A percentile compares a stretch with the other conserved stretches of the same genome.
These are phyloP conservation scores for Trichogramma evanescens DNA, from an alignment of 2,888 invertebrate species.

Conservation along the genomic window DNA sequence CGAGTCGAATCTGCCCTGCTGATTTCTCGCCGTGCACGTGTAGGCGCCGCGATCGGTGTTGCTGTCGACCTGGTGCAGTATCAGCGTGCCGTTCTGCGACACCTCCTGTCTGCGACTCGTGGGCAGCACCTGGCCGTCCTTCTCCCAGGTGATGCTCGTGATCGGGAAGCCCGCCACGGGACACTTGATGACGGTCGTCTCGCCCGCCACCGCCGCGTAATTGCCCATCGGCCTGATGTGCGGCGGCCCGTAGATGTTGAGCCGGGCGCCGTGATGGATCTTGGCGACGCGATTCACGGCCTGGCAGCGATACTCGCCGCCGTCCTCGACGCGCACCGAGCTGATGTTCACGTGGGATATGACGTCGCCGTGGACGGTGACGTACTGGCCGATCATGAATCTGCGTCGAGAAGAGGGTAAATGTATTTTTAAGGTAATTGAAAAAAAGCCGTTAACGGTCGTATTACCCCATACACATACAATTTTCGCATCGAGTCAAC, in stretches of 20 bases:
- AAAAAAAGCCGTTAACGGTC: not conserved
- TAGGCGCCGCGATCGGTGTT: conserved; percentile 82
- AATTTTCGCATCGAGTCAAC: too few species aligned
- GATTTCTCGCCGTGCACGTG: conserved; percentile 81
- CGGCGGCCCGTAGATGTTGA: conserved; percentile 82
- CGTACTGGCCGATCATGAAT: conserved; percentile 85
- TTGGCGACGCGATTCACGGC: conserved; percentile 77
- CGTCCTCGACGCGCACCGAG: conserved; percentile 80
- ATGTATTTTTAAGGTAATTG: not conserved
- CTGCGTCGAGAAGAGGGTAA: conserved; percentile 44
- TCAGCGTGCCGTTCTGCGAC: conserved; percentile 78
- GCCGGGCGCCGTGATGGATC: conserved; percentile 73
- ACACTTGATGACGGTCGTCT: conserved; percentile 77
- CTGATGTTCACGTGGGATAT: conserved; percentile 89
- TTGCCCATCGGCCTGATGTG: conserved; percentile 83
- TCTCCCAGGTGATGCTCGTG: conserved; percentile 81
- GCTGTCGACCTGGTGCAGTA: conserved; percentile 78
- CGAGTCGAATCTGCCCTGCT: conserved; percentile 72
- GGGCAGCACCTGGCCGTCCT: conserved; percentile 79
- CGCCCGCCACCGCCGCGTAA: conserved; percentile 80
- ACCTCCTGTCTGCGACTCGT: conserved; percentile 81
- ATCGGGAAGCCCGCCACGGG: conserved; percentile 87
- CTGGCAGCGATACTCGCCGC: conserved; percentile 80
- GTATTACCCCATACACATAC: too few species aligned
- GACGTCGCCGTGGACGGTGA: conserved; percentile 85